Conservation (phyloP, 2,113 vertebrate species). For the Epinephelus lanceolatus region DNA sequence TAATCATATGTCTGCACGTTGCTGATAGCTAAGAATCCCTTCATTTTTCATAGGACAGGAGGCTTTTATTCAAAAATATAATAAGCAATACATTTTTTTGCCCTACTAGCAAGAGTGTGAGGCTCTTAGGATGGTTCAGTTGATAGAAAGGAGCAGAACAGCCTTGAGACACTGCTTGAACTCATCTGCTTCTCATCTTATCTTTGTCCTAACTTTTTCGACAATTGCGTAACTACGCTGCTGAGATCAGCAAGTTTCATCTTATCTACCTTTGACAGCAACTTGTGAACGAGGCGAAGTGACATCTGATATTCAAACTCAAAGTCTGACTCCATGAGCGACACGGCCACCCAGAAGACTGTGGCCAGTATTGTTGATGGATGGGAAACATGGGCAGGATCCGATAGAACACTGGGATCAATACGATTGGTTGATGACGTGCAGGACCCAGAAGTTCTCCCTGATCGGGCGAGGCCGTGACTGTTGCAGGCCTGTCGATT, state of each 20-base stretch:
- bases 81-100: not conserved
- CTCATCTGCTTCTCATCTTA: slow-evolving; percentile 1
- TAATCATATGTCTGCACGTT: not conserved
- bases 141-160: not conserved
- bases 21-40: not conserved
- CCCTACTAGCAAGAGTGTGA: not conserved
- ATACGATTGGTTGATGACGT: slow-evolving; percentile 90
- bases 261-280: slow-evolving; percentile 86
- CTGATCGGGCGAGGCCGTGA: slow-evolving; percentile 88
- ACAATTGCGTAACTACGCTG: not conserved
- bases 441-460: slow-evolving; percentile 89
- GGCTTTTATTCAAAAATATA: slow-evolving; percentile 6
- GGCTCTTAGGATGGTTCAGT: not conserved
- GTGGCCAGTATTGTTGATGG: slow-evolving; percentile 94
- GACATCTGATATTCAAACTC: slow-evolving; percentile 99
- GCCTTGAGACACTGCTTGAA: not conserved
- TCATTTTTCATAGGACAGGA: not conserved
- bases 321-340: slow-evolving; percentile 99
- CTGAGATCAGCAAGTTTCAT: not conserved
- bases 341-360: slow-evolving; percentile 97
- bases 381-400: slow-evolving; percentile 94
- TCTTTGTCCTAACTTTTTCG: not conserved
- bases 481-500: slow-evolving; percentile 93
- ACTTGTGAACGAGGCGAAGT: slow-evolving; percentile 92
- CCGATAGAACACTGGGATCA: slow-evolving; percentile 86